Percentiles rank a stretch among this genome's conserved stretches.
Conservation (phyloP, 2,113 vertebrate species). For the Cavia porcellus region DNA sequence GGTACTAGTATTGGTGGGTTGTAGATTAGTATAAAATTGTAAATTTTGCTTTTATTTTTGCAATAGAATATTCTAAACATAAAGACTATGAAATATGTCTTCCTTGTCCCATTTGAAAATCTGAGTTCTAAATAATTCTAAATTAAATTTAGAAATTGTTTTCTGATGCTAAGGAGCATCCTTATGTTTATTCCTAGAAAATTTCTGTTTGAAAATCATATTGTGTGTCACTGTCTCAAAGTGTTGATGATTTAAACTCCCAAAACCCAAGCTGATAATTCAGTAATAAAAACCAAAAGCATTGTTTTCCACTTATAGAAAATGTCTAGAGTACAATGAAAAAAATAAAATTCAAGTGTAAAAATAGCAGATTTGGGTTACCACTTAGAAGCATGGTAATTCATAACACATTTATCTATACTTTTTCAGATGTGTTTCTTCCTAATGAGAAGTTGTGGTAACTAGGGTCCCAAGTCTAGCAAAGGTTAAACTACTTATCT, state of each 20-base stretch:
- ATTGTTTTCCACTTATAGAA: background rate
- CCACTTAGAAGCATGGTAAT: background rate
- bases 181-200: background rate
- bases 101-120: background rate
- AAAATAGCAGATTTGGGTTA: background rate
- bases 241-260: background rate
- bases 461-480: background rate
- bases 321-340: background rate
- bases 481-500: slow-evolving; percentile 73
- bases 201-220: background rate
- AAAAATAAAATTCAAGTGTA: background rate
- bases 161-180: background rate
- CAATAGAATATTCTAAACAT: background rate
- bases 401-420: background rate
- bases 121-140: background rate
- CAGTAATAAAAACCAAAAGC: background rate
- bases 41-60: background rate
- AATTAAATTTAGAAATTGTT: background rate
- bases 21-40: background rate
- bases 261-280: background rate
- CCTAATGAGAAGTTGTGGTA: slow-evolving; percentile 61
- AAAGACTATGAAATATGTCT: background rate
- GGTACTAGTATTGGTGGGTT: background rate
- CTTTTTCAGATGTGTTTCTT: slow-evolving; percentile 20
- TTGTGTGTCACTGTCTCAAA: background rate